Evolutionary conservation across 2,888 invertebrate genomes (phyloP), one percentile per base, ranked within the genome.

Genomic region (Clanis bilineata): DNA sequence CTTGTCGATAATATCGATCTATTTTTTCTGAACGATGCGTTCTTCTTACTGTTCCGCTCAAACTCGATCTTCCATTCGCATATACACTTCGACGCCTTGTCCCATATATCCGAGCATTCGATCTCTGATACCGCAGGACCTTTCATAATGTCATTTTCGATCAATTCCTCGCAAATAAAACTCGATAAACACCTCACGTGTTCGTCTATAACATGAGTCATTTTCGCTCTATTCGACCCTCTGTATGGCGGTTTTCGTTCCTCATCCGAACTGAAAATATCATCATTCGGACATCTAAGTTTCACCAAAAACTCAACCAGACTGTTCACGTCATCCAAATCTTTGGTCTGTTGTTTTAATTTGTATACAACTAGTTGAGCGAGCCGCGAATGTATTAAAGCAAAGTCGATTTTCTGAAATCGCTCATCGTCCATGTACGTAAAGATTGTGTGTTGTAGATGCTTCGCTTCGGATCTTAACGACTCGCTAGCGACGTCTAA

Each of bases 341-440:
- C 87, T 9, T 74, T 84, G 0, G 88, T 86, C 59, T 89, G 88
- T 74, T 84, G 91, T 58, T 86, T 92, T 21, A 95, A 74, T 78
- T 94, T 94, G 68, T 92, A 93, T 1, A 94, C 93, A 0, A 95
- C 94, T 21, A 95, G 79, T 66, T 94, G 93, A 0, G 95, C 95
- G 58, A 96, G 83, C 45, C 96, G 86, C 0, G 94, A 94, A 76
- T 96, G 96, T 41, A 94, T 93, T 62, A 94, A 82, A 10, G 93
- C 91, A 72, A 96, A 95, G 76, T 95, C 92, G 0, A 95, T 94
- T 15, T 92, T 89, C 4, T 91, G 80, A 77, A 95, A 96, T 64
- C 95, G 83, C 22, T 90, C 86, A 76, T 96, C 96, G 64, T 94
- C 94, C 93, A 94, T 94, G 76, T 95, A 96, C 41, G 95, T 95